Evolutionary conservation across 2,113 vertebrate species (phyloP).

Genomic region (Atrichornis clamosus): DNA sequence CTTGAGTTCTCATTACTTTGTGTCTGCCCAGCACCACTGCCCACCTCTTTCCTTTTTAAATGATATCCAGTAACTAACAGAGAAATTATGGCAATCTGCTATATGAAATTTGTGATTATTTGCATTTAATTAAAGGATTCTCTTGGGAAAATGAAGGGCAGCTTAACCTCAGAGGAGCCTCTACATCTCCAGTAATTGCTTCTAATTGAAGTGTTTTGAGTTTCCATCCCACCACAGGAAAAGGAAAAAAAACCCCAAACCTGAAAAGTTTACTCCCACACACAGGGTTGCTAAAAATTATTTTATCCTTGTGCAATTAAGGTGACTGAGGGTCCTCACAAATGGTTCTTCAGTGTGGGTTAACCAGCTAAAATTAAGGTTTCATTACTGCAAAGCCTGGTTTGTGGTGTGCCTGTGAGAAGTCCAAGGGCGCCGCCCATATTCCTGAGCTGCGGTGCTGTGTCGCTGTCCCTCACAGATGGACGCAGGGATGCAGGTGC

Average conservation of each 20-base stretch:
- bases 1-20: conserved; percentile 18
- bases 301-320: conserved; percentile 25
- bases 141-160: conserved; percentile 65
- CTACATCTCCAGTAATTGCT: conserved; percentile 66
- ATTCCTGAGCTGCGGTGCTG: neutral
- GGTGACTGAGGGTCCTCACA: conserved; percentile 1
- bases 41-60: conserved; percentile 32
- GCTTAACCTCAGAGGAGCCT: conserved; percentile 62
- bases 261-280: conserved; percentile 35
- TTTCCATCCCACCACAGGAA: neutral
- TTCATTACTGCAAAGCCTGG: conserved; percentile 41
- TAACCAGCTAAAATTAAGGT: conserved; percentile 41
- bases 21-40: neutral
- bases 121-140: conserved; percentile 72
- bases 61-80: conserved; percentile 35
- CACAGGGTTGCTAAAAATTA: conserved; percentile 18
- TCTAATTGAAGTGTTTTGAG: conserved; percentile 64
- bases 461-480: neutral
- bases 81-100: conserved; percentile 54
- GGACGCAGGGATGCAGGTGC: neutral
- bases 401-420: neutral
- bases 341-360: conserved; percentile 14
- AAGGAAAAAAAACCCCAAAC: neutral
- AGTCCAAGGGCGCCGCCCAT: neutral
- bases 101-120: conserved; percentile 71